Evolutionary conservation across 1,140 invertebrate species (phyloP).

Genomic region (Drosophila pruinosa): DNA sequence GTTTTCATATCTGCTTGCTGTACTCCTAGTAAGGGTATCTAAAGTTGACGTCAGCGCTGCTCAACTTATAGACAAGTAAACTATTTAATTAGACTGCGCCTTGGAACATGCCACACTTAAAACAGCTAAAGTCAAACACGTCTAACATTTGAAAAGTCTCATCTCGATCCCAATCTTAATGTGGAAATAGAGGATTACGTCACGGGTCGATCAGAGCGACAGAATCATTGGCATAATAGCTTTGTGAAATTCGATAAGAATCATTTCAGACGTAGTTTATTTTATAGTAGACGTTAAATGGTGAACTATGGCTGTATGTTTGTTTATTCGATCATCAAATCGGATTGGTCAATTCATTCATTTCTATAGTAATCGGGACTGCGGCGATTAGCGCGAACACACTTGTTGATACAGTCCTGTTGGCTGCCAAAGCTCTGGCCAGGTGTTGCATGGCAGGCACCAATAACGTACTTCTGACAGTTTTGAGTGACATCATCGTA

Average conservation of each 20-base stretch:
- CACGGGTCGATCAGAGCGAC: constrained; percentile 9
- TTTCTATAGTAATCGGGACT: constrained; percentile 59
- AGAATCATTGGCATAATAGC: constrained; percentile 9
- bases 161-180: neutral
- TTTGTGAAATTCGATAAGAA: neutral
- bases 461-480: constrained; percentile 61
- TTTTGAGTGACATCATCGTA: constrained; percentile 56
- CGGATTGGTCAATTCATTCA: neutral
- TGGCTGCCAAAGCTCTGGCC: constrained; percentile 76
- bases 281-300: neutral
- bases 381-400: constrained; percentile 48
- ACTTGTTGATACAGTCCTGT: constrained; percentile 64
- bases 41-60: constrained; percentile 24
- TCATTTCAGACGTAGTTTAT: constrained; percentile 1
- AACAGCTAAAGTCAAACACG: constrained; percentile 8
- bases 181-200: constrained; percentile 37
- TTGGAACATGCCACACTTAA: constrained; percentile 28
- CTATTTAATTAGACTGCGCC: constrained; percentile 25
- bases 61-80: constrained; percentile 20
- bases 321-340: constrained; percentile 10
- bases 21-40: neutral
- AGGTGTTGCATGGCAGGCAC: constrained; percentile 58
- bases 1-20: neutral
- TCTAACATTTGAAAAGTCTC: neutral
- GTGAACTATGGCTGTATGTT: neutral